Evolutionary conservation across 2,113 vertebrate species (phyloP).

Genomic region (Actinemys pallida): DNA sequence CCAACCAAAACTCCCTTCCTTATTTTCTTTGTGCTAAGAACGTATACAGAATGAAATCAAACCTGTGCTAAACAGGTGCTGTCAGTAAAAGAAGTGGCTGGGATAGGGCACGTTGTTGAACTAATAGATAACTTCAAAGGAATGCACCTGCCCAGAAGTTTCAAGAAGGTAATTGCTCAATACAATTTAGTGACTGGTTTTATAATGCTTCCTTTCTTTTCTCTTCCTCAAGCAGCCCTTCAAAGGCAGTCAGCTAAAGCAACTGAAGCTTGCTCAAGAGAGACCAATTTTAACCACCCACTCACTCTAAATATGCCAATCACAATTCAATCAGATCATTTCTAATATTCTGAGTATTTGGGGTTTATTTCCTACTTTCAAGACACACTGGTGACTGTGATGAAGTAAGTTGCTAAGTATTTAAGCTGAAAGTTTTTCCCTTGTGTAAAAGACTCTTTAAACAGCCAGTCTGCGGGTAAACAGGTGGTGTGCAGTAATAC

Average conservation of each 20-base stretch:
- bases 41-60: background rate
- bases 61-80: background rate
- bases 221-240: constrained; percentile 6
- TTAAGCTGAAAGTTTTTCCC: constrained; percentile 2
- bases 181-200: background rate
- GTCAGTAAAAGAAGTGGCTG: background rate
- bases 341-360: background rate
- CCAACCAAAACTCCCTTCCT: fast-evolving
- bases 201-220: background rate
- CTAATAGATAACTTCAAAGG: background rate
- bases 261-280: constrained; percentile 40
- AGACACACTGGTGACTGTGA: background rate
- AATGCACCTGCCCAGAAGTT: background rate
- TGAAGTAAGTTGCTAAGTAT: constrained; percentile 1
- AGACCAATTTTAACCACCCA: constrained; percentile 23
- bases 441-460: background rate
- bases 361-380: constrained; percentile 22
- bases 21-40: fast-evolving
- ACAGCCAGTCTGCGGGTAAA: background rate
- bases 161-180: background rate
- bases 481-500: background rate
- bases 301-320: constrained; percentile 32
- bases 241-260: background rate
- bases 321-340: constrained; percentile 15
- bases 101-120: background rate